These are phyloP conservation scores for Sebastes jordani DNA, from an alignment of 2,797 vertebrate species.

Conservation along the genomic window DNA sequence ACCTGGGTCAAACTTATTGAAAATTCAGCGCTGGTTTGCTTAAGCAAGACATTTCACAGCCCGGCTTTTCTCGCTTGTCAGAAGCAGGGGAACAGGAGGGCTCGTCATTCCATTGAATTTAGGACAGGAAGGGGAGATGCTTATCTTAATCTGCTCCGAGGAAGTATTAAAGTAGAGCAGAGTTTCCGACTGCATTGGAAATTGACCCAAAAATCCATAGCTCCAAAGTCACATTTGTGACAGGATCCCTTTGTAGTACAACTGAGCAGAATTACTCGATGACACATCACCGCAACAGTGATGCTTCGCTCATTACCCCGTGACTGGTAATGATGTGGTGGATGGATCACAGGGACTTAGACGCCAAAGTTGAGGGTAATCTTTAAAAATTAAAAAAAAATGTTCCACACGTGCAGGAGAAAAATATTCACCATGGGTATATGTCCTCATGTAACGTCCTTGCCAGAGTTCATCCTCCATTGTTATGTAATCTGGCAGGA, in stretches of 20 bases:
- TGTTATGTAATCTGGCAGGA: constrained; percentile 73
- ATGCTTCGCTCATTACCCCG: constrained; percentile 13
- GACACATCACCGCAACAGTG: constrained; percentile 28
- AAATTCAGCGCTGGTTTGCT: constrained; percentile 32
- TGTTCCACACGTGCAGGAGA: constrained; percentile 29
- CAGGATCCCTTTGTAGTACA: constrained; percentile 59
- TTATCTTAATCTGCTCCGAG: constrained; percentile 73
- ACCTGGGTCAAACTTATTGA: constrained; percentile 53
- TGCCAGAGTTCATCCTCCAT: constrained; percentile 54
- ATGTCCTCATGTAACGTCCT: constrained; percentile 63
- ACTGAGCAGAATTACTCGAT: constrained; percentile 44
- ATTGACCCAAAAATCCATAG: constrained; percentile 73
- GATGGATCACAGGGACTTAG: constrained; percentile 18
- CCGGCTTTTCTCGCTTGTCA: constrained; percentile 32
- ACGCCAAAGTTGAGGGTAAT: constrained; percentile 21
- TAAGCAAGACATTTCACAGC: constrained; percentile 49
- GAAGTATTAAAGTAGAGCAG: constrained; percentile 68
- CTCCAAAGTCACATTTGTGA: constrained; percentile 69
- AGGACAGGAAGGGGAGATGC: constrained; percentile 66
- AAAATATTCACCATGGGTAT: constrained; percentile 46
- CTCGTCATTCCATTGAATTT: constrained; percentile 71
- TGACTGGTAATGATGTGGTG: constrained; percentile 32
- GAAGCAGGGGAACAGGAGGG: constrained; percentile 31
- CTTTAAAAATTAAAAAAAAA: constrained; percentile 7
- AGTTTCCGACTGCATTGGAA: constrained; percentile 63